These are phyloP conservation scores for Drosophila multiciliata DNA, from an alignment of 2,888 invertebrate species.

Conservation along the genomic window DNA sequence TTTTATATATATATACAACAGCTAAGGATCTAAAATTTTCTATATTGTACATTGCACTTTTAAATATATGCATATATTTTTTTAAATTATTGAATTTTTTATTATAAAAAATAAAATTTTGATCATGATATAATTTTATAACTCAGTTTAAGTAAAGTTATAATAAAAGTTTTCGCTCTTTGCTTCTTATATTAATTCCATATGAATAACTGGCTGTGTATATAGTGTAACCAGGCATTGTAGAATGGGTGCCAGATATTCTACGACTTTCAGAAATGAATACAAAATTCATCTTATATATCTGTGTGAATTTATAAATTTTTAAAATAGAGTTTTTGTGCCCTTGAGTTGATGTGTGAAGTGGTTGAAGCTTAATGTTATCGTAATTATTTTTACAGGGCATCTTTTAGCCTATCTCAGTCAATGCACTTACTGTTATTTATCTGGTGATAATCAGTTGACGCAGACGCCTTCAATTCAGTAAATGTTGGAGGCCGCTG, in stretches of 20 bases:
- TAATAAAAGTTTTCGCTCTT: neutral
- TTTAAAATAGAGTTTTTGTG: neutral
- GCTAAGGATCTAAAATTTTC: no score
- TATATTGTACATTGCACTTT: no score
- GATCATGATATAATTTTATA: no score
- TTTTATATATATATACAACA: no score
- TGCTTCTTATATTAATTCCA: neutral
- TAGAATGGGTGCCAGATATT: neutral
- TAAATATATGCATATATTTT: no score
- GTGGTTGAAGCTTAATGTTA: neutral
- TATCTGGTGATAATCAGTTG: conserved; percentile 51
- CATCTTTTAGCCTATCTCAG: neutral
- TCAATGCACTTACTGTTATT: neutral
- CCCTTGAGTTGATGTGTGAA: neutral
- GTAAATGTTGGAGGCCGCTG: conserved; percentile 44
- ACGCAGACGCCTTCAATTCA: conserved; percentile 49
- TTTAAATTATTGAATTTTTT: no score
- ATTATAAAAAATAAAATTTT: no score
- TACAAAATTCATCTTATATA: neutral
- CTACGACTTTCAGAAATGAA: neutral
- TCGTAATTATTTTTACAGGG: neutral
- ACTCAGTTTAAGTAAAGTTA: neutral
- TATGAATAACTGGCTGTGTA: neutral
- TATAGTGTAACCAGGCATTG: neutral
- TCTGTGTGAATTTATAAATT: neutral